Base-by-base conservation (phyloP, 2,797 vertebrate species). In the Typhlichthys subterraneus region DNA sequence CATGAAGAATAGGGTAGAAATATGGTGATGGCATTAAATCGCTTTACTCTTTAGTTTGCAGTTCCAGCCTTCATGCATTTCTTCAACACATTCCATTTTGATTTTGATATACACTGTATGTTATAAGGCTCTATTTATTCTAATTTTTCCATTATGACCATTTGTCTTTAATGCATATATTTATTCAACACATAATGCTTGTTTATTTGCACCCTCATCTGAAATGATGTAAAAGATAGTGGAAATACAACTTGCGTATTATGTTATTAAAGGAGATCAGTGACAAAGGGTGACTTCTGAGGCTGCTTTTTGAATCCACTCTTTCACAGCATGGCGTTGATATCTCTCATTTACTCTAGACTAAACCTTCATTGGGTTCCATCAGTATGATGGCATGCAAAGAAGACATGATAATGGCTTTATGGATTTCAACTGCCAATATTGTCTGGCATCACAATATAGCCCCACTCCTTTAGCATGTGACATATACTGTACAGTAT, bases 41-140 rank as follows among this genome's bases (percentile, higher is more conserved):
- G 86, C 90, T 93, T 92, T 91, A 88, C 89, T 91, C 89, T 87
- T 90, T 88, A 89, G 86, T 90, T 90, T 87, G 87, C 89, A 91
- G 87, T 91, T 91, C 90, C 84, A 87, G 77, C 87, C 88, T 88
- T 87, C 82, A 87, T 87, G 88, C 88, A 88, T 83, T 84, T 86
- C 88, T 88, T 91, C 89, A 89, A 84, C 86, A 84, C 83, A 78
- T 83, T 88, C 83, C 76, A 81, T 89, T 91, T 89, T 85, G 86
- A 89, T 88, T 87, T 86, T 50, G 48, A 90, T 87, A 88, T 88
- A 89, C 91, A 29, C 23, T 29, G 23, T 29, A 84, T 83, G 86
- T 87, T 88, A 80, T 80, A 82, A 83, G 77, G 88, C 87, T 78
- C 85, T 77, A 81, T 88, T 90, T 84, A 87, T 88, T 87, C 87